Evolutionary conservation across 2,888 invertebrate species (phyloP).

Genomic region (Mimumesa dahlbomi): DNA sequence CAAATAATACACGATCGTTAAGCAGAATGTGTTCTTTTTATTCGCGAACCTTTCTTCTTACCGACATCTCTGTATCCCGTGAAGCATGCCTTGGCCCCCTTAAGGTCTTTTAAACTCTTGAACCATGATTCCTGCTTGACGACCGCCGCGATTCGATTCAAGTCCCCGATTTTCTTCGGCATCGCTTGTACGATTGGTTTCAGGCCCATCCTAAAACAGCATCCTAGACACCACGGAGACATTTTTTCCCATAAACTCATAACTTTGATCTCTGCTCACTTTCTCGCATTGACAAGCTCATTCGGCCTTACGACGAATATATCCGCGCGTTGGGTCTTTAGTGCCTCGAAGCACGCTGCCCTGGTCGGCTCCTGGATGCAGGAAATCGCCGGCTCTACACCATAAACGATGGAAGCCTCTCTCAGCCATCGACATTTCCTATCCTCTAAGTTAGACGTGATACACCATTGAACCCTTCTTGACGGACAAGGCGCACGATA

Average conservation of each 20-base stretch:
- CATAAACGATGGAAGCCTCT: conserved; percentile 88
- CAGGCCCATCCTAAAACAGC: conserved; percentile 81
- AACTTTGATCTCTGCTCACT: conserved; percentile 80
- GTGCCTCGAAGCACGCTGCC: conserved; percentile 86
- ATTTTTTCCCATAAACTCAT: neutral
- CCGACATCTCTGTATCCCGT: conserved; percentile 89
- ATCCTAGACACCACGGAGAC: conserved; percentile 15
- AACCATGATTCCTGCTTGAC: conserved; percentile 84
- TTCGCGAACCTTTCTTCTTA: conserved; percentile 59
- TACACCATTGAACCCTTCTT: conserved; percentile 82
- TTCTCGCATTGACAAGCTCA: conserved; percentile 85
- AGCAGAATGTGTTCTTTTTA: too few species aligned
- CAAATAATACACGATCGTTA: neutral
- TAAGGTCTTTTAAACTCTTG: conserved; percentile 84
- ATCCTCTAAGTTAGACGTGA: conserved; percentile 86
- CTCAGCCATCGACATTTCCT: conserved; percentile 91
- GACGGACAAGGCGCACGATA: conserved; percentile 71
- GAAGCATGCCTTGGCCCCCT: conserved; percentile 89
- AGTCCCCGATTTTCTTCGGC: conserved; percentile 82
- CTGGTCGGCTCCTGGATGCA: conserved; percentile 85
- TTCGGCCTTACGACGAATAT: conserved; percentile 88
- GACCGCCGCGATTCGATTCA: conserved; percentile 86
- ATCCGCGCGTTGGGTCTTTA: conserved; percentile 85
- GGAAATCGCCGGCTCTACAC: conserved; percentile 89
- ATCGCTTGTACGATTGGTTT: conserved; percentile 84